phyloP scores from a whole-genome alignment of 2,797 vertebrate species.

The Bradypodion ventrale region DNA sequence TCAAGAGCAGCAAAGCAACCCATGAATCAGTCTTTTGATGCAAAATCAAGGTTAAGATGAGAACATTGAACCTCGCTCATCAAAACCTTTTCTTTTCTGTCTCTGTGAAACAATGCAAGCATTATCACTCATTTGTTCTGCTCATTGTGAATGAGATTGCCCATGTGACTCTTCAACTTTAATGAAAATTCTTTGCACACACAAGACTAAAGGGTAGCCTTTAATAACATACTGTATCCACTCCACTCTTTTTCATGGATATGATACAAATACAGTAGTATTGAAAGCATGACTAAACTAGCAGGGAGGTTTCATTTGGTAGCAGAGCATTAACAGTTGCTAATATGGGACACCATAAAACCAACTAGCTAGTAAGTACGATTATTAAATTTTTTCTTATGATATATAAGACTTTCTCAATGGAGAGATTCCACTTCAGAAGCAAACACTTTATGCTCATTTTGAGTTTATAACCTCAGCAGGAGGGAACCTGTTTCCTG shows the following conservation, averaged over 20 bases:
- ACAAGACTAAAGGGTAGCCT: neutral
- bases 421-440: constrained; percentile 35
- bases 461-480: constrained; percentile 41
- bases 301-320: constrained; percentile 8
- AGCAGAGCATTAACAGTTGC: constrained; percentile 4
- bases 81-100: neutral
- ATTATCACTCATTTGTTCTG: neutral
- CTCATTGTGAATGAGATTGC: neutral
- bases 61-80: neutral
- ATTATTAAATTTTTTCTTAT: constrained; percentile 33
- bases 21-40: neutral
- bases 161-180: neutral
- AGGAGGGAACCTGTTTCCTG: constrained; percentile 34
- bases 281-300: neutral
- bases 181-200: neutral
- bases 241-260: neutral
- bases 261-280: neutral
- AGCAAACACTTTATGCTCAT: constrained; percentile 42
- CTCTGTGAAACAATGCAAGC: neutral
- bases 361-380: constrained; percentile 38
- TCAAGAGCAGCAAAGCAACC: neutral
- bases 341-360: constrained; percentile 23
- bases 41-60: neutral
- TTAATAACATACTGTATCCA: neutral
- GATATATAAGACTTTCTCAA: constrained; percentile 36